Conservation (phyloP, 2,888 invertebrate genomes). For the Exephanes ischioxanthus region DNA sequence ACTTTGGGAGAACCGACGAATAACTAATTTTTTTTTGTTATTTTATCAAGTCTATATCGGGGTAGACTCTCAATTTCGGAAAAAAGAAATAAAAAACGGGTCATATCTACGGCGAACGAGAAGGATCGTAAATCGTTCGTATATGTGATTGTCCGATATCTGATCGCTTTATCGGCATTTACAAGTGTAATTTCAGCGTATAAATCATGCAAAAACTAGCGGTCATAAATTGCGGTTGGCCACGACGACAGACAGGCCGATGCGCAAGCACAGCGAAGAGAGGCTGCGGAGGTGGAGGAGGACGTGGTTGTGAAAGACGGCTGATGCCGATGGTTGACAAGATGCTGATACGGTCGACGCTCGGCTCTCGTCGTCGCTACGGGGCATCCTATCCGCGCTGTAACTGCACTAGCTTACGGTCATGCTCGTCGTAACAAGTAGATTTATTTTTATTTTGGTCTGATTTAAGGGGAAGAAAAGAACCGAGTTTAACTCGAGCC, state of each 20-base stretch:
- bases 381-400: conserved; percentile 44
- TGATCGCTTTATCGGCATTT: conserved; percentile 78
- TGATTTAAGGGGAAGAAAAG: neutral
- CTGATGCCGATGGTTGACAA: conserved; percentile 62
- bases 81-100: conserved; percentile 49
- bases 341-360: conserved; percentile 61
- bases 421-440: conserved; percentile 4
- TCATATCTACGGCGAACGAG: conserved; percentile 47
- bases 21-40: neutral
- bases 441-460: neutral
- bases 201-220: conserved; percentile 76
- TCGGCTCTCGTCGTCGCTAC: conserved; percentile 51
- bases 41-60: neutral
- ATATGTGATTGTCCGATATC: conserved; percentile 72
- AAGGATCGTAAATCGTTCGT: conserved; percentile 66
- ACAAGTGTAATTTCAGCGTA: conserved; percentile 76
- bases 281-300: neutral
- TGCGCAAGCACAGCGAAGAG: conserved; percentile 21
- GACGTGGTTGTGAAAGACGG: conserved; percentile 55
- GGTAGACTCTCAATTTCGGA: neutral
- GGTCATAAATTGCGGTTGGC: conserved; percentile 71
- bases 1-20: neutral
- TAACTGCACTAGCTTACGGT: neutral
- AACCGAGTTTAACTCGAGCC: neutral
- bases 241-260: conserved; percentile 58